These are phyloP conservation scores for Crossaster papposus DNA, from an alignment of 53 echinoderm and acorn worm species.

Conservation along the genomic window DNA sequence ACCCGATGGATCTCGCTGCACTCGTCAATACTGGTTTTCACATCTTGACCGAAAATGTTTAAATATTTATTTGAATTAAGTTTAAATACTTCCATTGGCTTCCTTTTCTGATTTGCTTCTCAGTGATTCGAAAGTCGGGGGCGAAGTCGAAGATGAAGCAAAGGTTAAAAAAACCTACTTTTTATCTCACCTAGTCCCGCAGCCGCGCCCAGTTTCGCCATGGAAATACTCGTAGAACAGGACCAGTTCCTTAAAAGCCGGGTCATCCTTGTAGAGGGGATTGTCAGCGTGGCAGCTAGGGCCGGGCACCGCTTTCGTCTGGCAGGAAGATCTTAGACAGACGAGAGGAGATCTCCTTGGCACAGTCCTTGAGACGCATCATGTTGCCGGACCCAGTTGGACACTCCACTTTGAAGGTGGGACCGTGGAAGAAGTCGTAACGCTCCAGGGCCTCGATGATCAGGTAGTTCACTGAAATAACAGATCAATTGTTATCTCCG, in stretches of 20 bases:
- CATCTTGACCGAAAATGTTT: too few species aligned
- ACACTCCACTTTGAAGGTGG: conserved; percentile 91
- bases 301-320: conserved; percentile 82
- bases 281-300: conserved; percentile 90
- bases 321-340: conserved; percentile 82
- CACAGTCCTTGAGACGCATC: conserved; percentile 86
- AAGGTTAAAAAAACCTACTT: neutral
- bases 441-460: conserved; percentile 93
- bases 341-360: conserved; percentile 87
- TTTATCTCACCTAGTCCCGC: conserved; percentile 88
- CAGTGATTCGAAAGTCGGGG: too few species aligned
- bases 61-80: too few species aligned
- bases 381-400: conserved; percentile 96
- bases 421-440: conserved; percentile 96
- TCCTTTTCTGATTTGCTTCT: too few species aligned
- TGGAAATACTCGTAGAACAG: conserved; percentile 99
- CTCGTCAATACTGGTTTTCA: too few species aligned
- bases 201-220: conserved; percentile 86
- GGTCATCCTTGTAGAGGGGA: conserved; percentile 83
- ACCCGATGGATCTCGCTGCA: too few species aligned
- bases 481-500: too few species aligned
- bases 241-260: conserved; percentile 88
- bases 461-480: conserved; percentile 93
- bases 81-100: too few species aligned
- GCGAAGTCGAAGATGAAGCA: too few species aligned